Percentiles rank a stretch among this genome's conserved stretches.
phyloP scores from a whole-genome alignment of 2,888 invertebrate species.

The Mellilla xanthometata region DNA sequence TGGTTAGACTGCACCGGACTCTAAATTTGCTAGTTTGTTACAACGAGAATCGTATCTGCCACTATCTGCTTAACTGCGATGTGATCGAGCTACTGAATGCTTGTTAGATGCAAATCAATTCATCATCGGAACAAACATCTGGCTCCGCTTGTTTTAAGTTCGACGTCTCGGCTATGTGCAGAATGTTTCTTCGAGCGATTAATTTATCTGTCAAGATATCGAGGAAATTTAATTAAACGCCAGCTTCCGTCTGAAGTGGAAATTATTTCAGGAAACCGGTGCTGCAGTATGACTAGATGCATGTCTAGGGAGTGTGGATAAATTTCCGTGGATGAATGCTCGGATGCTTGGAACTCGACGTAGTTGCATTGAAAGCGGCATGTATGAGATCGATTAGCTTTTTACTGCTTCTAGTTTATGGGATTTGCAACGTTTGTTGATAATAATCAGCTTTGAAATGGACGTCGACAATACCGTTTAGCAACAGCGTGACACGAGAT shows the following conservation, averaged over 20 bases:
- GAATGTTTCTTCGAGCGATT: slow-evolving; percentile 8
- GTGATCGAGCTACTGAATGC: not conserved
- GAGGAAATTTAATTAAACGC: slow-evolving; percentile 28
- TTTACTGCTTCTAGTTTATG: slow-evolving; percentile 35
- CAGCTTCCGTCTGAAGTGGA: slow-evolving; percentile 21
- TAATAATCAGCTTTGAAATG: slow-evolving; percentile 43
- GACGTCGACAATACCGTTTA: slow-evolving; percentile 34
- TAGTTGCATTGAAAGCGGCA: too few relatives aligned
- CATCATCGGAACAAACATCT: slow-evolving; percentile 6
- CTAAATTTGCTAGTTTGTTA: too few relatives aligned
- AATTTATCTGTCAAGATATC: slow-evolving; percentile 18
- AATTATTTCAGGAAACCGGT: slow-evolving; percentile 30
- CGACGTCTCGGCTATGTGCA: slow-evolving; percentile 4
- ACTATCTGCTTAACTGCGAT: not conserved
- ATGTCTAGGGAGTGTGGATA: slow-evolving; percentile 11
- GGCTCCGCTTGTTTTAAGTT: slow-evolving; percentile 12
- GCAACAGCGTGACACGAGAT: slow-evolving; percentile 46
- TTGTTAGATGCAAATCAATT: slow-evolving; percentile 8
- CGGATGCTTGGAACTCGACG: not conserved
- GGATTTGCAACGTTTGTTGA: slow-evolving; percentile 36
- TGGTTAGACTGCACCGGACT: too few relatives aligned
- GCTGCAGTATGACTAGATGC: slow-evolving; percentile 17
- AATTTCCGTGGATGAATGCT: slow-evolving; percentile 19
- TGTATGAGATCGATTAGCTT: slow-evolving; percentile 39
- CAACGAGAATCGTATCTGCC: too few relatives aligned